Evolutionary conservation across 2,113 vertebrate genomes (phyloP), one percentile per base, ranked within the genome.

Genomic region (Petroica traversi): DNA sequence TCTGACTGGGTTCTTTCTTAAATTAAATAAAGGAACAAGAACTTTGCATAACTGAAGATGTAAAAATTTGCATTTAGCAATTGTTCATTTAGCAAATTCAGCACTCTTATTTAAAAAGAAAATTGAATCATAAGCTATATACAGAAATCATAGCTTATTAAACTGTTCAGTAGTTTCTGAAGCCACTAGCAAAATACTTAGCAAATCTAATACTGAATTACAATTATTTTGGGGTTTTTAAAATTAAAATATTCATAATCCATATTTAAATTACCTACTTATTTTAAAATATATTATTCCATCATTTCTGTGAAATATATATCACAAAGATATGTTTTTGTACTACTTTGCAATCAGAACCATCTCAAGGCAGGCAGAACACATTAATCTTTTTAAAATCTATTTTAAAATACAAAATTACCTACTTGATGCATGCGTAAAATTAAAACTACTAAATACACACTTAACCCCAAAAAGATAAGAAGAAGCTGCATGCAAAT

Each of bases 121-220:
- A 86, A 64, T 5, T 69, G 54, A 79, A 90, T 16, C 25, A 83
- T 9, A n/a, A 77, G 33, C 33, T 63, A 68, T 34, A 83, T 17
- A 52, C 26, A 91, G 40, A 72, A 85, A 54, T 12, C 20, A 1
- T 22, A 26, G 33, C 64, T 64, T 92, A 73, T 34, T 74, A 68
- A 90, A 76, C 54, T 88, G 73, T 49, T 92, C 55, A 66, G 48
- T 48, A 84, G 67, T 31, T 91, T 92, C n/a, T 93, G 36, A 87
- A 93, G 64, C 66, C 45, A 94, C 25, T 43, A 31, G 57, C 41
- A 91, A 69, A 85, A 77, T 78, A 86, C 63, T 94, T 69, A 94
- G 33, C 29, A 94, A 93, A 43, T 19, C 9, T 51, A 95, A 82
- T 34, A 92, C 8, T 12, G 15, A 81, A 71, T 46, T 57, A 75